Base-by-base conservation (phyloP, 2,797 vertebrate species). In the Tarsius wallacei region DNA sequence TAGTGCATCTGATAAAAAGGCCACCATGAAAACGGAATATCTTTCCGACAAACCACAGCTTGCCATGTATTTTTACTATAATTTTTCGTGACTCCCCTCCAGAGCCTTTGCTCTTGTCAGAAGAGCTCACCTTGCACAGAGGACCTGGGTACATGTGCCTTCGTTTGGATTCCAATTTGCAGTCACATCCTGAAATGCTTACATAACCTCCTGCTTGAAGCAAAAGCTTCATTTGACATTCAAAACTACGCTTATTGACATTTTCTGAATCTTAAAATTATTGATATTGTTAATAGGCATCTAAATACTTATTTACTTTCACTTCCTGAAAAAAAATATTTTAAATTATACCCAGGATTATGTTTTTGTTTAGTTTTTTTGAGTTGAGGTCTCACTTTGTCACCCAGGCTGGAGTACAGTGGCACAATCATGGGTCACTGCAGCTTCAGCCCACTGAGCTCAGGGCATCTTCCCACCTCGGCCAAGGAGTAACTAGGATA, bases 261-360 rank as follows among this genome's bases (percentile, higher is more conserved):
- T 91, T 93, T 94, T 89, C 33, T 80, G 21, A 89, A 78, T 64
- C 28, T 42, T 28, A 33, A 71, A 71, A 42, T 36, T 42, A 36
- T 24, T 71, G 5, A 28, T 64, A 31, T 31, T 64, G 70, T 13
- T 24, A 12, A 71, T 13, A 71, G 36, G 11, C 42, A 71, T 5
- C 24, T 42, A 42, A 71, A 71, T 13, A 42, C 33, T 71, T 71
- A 42, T 42, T 71, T 71, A 71, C 11, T 73, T 70, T 86, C 3
- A 82, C 9, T 77, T 93, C 26, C 61, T 68, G 3, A 63, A 86
- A 61, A 57, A 42, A 28, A 89, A 84, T 57, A 31, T 78, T 87
- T 87, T 77, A 19, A 61, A 7, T 89, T 77, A 68, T 28, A 85
- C 1, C 12, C 12, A 51, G 28, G 74, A 73, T 42, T 90, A 31